Percentiles rank a stretch among this genome's conserved stretches.
Conservation (phyloP, 2,888 invertebrate species). For the Boloria selene region DNA sequence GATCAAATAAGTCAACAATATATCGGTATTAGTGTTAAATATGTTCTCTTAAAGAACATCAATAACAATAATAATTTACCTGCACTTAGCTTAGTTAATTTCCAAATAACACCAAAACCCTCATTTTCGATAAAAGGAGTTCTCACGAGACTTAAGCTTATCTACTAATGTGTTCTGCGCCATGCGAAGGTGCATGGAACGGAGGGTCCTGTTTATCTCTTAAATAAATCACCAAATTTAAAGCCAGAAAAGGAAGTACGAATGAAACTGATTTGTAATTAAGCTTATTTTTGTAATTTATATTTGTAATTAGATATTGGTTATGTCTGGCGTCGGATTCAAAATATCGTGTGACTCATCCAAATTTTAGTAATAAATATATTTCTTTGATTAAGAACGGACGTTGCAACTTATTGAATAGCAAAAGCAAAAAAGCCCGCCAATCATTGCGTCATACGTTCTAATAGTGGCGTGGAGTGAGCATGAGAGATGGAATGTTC, state of each 20-base stretch:
- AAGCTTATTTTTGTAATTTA: background rate
- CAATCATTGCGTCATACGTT: slow-evolving; percentile 4
- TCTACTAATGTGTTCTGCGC: slow-evolving; percentile 15
- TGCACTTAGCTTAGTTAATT: slow-evolving; percentile 9
- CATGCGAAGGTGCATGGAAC: slow-evolving; percentile 4
- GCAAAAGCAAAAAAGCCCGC: background rate
- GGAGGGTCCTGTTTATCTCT: slow-evolving; percentile 26
- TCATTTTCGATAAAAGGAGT: slow-evolving; percentile 9
- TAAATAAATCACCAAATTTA: slow-evolving; percentile 17
- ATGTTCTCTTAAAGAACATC: background rate
- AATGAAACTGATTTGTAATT: background rate
- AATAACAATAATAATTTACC: slow-evolving; percentile 3
- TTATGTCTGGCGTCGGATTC: no score
- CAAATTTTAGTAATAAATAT: no score
- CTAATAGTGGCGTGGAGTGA: background rate
- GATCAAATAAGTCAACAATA: background rate
- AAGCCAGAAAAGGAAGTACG: background rate
- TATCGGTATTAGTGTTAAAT: background rate
- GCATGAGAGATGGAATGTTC: background rate
- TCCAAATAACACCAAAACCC: slow-evolving; percentile 4
- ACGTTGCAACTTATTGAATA: background rate
- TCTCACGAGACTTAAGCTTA: slow-evolving; percentile 21
- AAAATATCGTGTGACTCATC: no score
- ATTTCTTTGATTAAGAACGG: no score
- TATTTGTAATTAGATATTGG: background rate